These are phyloP conservation scores for Xestia ashworthii DNA, from an alignment of 2,888 invertebrate genomes.

Conservation along the genomic window DNA sequence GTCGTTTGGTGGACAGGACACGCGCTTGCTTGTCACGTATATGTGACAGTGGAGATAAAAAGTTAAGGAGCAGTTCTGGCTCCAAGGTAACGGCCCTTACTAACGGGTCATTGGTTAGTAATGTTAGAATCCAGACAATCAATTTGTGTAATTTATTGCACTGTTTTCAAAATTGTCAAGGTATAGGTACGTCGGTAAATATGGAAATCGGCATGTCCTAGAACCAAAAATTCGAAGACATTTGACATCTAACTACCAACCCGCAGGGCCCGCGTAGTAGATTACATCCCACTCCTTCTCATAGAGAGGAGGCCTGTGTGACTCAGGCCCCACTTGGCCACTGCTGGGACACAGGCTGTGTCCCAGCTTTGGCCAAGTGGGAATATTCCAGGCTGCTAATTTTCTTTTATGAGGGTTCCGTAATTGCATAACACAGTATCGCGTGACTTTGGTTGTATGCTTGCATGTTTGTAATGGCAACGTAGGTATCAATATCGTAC, in stretches of 20 bases:
- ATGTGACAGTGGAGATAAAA: no score
- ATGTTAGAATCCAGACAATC: not conserved
- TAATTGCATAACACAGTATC: not conserved
- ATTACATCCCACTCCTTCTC: not conserved
- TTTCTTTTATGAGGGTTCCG: not conserved
- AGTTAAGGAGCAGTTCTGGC: no score
- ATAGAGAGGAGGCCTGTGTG: not conserved
- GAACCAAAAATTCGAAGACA: not conserved
- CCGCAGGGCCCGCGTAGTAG: not conserved
- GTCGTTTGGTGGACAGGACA: no score
- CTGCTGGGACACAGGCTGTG: no score
- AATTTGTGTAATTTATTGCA: not conserved
- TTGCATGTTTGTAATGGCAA: conserved; percentile 6
- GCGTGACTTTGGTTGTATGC: not conserved
- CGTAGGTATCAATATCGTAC: conserved; percentile 7
- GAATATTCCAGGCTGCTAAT: not conserved
- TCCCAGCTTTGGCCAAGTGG: no score
- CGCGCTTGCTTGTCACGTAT: no score
- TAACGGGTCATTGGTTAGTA: not conserved
- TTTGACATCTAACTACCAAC: not conserved
- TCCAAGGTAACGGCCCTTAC: not conserved
- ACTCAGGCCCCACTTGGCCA: no score
- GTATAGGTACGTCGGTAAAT: not conserved
- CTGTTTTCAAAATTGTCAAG: not conserved
- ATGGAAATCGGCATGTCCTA: no score